Percentiles rank a stretch among this genome's conserved stretches.
These are phyloP conservation scores for Ligdia adustata DNA, from an alignment of 2,888 invertebrate species.

Conservation along the genomic window DNA sequence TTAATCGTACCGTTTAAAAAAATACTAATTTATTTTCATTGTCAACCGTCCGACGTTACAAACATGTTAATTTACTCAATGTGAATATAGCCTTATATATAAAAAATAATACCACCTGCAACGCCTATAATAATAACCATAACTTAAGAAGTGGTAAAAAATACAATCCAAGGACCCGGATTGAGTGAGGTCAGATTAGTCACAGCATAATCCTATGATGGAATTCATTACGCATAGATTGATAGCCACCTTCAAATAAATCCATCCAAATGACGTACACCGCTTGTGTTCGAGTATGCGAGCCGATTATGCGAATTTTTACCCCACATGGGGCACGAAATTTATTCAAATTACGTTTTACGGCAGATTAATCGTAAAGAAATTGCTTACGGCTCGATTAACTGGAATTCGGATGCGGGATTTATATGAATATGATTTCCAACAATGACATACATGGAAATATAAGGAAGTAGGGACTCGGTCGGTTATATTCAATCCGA, in stretches of 20 bases:
- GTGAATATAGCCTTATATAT: conserved; percentile 8
- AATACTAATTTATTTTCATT: too few relatives aligned
- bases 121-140: conserved; percentile 27
- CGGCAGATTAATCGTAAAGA: conserved; percentile 53
- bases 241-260: conserved; percentile 28
- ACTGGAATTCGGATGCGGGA: conserved; percentile 44
- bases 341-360: conserved; percentile 64
- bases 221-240: conserved; percentile 19
- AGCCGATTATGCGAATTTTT: conserved; percentile 27
- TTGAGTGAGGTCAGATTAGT: conserved; percentile 24
- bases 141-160: conserved; percentile 24
- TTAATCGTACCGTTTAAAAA: too few relatives aligned
- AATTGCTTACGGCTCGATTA: conserved; percentile 43
- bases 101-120: conserved; percentile 21
- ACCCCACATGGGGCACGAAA: conserved; percentile 41
- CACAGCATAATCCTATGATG: conserved; percentile 22
- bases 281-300: conserved; percentile 20
- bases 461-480: conserved; percentile 11
- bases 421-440: conserved; percentile 29
- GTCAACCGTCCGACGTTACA: background rate
- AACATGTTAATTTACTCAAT: background rate
- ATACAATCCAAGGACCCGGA: conserved; percentile 22
- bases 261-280: conserved; percentile 18
- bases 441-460: conserved; percentile 12
- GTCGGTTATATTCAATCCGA: background rate